Base-by-base conservation (phyloP, 1,140 invertebrate genomes). In the Drosophila dunni region DNA sequence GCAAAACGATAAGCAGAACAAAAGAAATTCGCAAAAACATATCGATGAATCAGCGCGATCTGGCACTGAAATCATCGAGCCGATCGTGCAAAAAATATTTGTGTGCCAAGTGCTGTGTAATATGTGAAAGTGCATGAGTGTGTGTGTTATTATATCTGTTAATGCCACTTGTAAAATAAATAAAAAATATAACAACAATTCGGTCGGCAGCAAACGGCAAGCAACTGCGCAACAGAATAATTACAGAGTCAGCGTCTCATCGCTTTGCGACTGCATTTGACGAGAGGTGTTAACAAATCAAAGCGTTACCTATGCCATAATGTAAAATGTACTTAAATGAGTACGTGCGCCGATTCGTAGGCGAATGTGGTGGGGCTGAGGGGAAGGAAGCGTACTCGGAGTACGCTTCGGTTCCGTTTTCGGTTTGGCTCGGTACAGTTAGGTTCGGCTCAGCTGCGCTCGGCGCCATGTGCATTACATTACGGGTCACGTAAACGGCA, bases 221-320 rank as follows among this genome's bases (percentile, higher is more conserved):
- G 20, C 29, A 71, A 86, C 82, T 88, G 79, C 83, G 82, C 82
- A 86, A 77, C 76, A 72, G 72, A 82, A 77, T 76, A 86, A 86
- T 86, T 86, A 82, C 76, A 88, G 76, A 76, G 75, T 70, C 64
- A 83, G 70, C 75, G 70, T 57, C 61, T 56, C 56, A 60, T 60
- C 44, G 56, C 58, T 33, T 65, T 83, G 60, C 67, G 77, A 84
- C 53, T 84, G 77, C 65, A 76, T 56, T 63, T 60, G 33, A 38
- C 54, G 48, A 48, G 42, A 73, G 66, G 73, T 69, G 81, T 78
- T 51, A 75, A 71, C 70, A 71, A 74, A 80, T 86, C 57, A 69
- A 60, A 65, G 40, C 17, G 17, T 56, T 54, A 24, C 53, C 33
- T 29, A 54, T 53, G 5, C 38, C n/a, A 50, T 33, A 63, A 46